These are phyloP conservation scores for Ia io DNA, from an alignment of 2,113 vertebrate species.

Conservation along the genomic window DNA sequence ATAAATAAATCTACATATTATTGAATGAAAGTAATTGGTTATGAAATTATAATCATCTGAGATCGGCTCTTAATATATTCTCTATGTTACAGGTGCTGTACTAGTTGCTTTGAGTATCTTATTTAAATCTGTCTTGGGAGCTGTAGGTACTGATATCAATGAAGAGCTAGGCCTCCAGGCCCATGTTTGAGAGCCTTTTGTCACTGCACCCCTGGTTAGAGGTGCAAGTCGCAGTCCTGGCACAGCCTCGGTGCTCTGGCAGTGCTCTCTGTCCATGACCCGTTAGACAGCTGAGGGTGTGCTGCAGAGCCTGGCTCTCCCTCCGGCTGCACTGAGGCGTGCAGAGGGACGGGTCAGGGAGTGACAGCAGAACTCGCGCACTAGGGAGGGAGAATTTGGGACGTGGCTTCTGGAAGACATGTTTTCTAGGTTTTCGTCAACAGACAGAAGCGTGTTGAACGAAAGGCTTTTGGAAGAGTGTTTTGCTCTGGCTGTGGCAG, in stretches of 20 bases:
- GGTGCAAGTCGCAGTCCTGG: too few species aligned
- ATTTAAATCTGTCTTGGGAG: background rate
- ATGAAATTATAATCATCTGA: background rate
- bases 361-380: background rate
- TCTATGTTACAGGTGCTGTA: background rate
- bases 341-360: background rate
- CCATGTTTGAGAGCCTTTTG: fast-evolving
- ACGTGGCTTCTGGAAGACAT: background rate
- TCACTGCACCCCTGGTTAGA: background rate
- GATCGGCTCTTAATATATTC: background rate
- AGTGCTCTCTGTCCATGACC: background rate
- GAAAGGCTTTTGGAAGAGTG: background rate
- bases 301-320: too few species aligned
- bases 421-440: background rate
- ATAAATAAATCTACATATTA: background rate
- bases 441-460: background rate
- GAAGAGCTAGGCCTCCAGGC: background rate
- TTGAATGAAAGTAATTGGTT: background rate
- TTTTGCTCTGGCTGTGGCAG: background rate
- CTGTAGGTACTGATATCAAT: background rate
- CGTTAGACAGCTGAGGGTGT: background rate
- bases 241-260: too few species aligned
- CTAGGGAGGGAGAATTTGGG: too few species aligned
- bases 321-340: background rate
- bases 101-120: background rate